These are phyloP conservation scores for Chaetodon trifascialis DNA, from an alignment of 2,113 vertebrate genomes.

Conservation along the genomic window DNA sequence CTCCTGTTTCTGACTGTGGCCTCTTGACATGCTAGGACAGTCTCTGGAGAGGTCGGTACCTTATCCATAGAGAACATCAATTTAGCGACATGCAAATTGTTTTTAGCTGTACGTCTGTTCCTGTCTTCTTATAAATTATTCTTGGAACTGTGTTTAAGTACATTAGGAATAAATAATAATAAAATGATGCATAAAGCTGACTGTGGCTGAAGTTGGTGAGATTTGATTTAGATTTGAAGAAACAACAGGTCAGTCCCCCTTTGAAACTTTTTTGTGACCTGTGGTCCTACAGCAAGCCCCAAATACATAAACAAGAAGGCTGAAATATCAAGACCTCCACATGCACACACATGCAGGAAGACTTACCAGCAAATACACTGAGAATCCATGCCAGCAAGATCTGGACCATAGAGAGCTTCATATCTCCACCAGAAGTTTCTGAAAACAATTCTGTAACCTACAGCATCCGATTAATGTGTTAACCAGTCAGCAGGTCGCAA, in stretches of 20 bases:
- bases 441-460: background rate
- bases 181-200: too few species aligned
- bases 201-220: background rate
- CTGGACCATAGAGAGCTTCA: conserved; percentile 55
- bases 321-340: background rate
- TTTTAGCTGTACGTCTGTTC: background rate
- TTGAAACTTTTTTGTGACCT: background rate
- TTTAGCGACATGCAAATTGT: background rate
- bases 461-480: conserved; percentile 17
- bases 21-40: background rate
- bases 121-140: background rate
- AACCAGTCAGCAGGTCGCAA: conserved; percentile 9
- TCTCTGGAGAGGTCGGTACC: background rate
- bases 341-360: background rate
- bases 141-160: background rate
- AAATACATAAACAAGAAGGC: background rate
- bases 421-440: conserved; percentile 38
- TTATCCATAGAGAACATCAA: background rate
- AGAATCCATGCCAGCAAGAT: conserved; percentile 48
- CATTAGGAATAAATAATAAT: background rate
- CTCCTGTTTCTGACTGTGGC: conserved; percentile 7
- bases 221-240: background rate
- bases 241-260: background rate
- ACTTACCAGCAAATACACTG: conserved; percentile 60
- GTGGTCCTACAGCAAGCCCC: background rate